Conservation (phyloP, 64 coral and sea anemone species). For the Cladopsammia gracilis region DNA sequence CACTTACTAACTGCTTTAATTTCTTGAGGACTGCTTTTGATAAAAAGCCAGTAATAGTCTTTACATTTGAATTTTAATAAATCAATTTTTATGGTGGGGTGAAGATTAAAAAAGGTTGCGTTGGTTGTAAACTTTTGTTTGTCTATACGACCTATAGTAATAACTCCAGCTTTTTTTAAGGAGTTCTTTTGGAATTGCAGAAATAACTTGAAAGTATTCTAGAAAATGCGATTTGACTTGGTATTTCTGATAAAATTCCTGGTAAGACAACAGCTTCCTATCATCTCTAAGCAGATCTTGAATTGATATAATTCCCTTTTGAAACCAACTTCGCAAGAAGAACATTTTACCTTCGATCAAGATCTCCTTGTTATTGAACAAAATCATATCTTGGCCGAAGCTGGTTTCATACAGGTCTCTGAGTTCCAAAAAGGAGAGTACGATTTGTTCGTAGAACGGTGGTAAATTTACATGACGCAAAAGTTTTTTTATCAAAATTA, state of each 20-base stretch:
- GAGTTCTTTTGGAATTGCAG: background rate
- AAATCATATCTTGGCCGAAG: background rate
- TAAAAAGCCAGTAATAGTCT: background rate
- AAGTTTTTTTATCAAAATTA: background rate
- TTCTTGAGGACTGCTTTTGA: background rate
- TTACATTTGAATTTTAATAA: background rate
- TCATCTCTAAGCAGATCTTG: background rate
- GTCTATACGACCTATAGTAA: too few species aligned
- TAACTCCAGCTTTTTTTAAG: background rate
- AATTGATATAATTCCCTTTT: background rate
- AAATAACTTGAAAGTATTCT: background rate
- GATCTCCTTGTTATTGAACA: slow-evolving; percentile 4
- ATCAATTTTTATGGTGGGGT: background rate
- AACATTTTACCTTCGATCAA: background rate
- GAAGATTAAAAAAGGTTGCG: background rate
- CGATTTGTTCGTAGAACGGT: background rate
- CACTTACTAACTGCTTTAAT: background rate
- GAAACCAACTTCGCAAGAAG: background rate
- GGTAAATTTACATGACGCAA: background rate
- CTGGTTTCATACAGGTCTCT: background rate
- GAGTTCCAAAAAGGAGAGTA: background rate
- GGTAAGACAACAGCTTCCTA: background rate
- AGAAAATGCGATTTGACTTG: background rate
- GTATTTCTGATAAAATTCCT: background rate
- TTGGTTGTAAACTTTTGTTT: background rate